Evolutionary conservation across 2,797 vertebrate genomes (phyloP).

Genomic region (Scolopax rusticola): DNA sequence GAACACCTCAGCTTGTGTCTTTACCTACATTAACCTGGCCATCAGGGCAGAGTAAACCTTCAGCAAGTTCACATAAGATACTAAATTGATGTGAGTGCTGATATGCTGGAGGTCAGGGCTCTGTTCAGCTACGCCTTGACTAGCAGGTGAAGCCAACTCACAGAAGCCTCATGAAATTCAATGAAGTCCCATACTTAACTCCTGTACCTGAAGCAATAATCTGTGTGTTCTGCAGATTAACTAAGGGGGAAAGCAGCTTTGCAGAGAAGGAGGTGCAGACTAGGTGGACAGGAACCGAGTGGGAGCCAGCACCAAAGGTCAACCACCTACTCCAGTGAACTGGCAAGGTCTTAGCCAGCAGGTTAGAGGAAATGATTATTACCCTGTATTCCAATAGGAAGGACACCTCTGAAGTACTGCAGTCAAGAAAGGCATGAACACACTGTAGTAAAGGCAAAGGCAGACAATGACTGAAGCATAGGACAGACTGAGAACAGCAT

Average conservation of each 20-base stretch:
- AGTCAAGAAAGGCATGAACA: not conserved
- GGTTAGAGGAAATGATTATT: not conserved
- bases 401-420: not conserved
- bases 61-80: not conserved
- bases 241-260: not conserved
- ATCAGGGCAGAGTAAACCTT: rapidly evolving
- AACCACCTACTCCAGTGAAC: not conserved
- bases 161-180: not conserved
- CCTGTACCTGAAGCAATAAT: not conserved
- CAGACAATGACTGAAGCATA: not conserved
- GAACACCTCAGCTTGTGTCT: not conserved
- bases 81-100: not conserved
- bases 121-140: not conserved
- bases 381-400: not conserved
- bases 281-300: not conserved
- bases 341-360: not conserved
- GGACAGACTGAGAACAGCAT: not conserved
- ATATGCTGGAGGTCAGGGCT: not conserved
- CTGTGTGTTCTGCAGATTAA: rapidly evolving
- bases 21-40: not conserved
- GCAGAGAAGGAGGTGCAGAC: not conserved
- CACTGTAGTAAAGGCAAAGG: not conserved
- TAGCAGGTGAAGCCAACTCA: not conserved
- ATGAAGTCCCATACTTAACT: not conserved
- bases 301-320: not conserved